These are phyloP conservation scores for Phaethornis superciliosus DNA, from an alignment of 2,113 vertebrate species.

Conservation along the genomic window DNA sequence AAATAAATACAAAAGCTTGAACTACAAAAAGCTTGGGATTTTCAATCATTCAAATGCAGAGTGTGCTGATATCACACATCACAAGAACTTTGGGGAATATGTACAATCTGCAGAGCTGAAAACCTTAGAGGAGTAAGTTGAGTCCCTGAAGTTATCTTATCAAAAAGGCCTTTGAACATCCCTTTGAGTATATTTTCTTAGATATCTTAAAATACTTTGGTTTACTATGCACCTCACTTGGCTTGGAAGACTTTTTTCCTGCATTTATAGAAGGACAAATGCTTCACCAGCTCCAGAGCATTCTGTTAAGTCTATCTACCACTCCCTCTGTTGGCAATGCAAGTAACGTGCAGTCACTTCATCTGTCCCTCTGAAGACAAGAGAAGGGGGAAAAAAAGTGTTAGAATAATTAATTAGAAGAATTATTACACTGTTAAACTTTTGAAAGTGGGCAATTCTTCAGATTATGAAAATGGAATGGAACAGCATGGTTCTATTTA, in stretches of 20 bases:
- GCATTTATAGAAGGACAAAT: neutral
- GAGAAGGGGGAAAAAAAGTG: neutral
- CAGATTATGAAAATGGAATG: neutral
- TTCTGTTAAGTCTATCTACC: neutral
- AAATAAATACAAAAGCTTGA: neutral
- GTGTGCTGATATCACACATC: fast-evolving
- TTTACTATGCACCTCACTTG: neutral
- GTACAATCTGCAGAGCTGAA: neutral
- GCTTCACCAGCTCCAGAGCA: neutral
- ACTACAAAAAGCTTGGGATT: neutral
- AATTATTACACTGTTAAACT: neutral
- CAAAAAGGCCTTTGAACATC: neutral
- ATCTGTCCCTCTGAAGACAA: neutral
- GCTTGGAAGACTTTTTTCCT: neutral
- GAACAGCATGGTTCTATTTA: neutral
- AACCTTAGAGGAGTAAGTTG: neutral
- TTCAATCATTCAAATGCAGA: neutral
- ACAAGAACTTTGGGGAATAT: neutral
- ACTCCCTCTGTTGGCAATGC: constrained; percentile 34
- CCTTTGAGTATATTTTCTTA: neutral
- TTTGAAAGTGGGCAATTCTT: neutral
- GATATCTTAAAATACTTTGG: neutral
- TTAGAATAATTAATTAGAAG: neutral
- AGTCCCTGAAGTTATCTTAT: neutral
- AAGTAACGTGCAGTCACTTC: neutral